These are phyloP conservation scores for Hirtodrosophila duncani DNA, from an alignment of 2,888 invertebrate species.

Conservation along the genomic window DNA sequence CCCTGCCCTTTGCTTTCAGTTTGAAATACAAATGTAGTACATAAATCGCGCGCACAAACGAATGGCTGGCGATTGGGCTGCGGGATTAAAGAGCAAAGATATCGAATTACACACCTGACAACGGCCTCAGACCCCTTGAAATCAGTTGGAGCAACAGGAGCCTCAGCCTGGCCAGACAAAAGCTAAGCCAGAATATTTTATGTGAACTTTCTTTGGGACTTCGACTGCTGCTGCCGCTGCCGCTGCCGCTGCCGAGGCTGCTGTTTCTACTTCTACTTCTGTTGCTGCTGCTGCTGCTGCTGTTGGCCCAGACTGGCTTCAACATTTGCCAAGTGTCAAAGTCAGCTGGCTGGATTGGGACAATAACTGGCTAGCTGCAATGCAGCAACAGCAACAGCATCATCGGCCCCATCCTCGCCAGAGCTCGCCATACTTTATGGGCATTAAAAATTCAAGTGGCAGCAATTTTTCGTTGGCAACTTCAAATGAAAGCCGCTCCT, in stretches of 20 bases:
- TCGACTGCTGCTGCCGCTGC: constrained; percentile 13
- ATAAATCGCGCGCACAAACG: constrained; percentile 72
- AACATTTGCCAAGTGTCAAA: constrained; percentile 61
- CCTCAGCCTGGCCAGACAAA: constrained; percentile 44
- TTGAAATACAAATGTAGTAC: constrained; percentile 64
- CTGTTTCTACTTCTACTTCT: no score
- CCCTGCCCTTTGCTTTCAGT: constrained; percentile 6
- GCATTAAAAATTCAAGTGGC: constrained; percentile 77
- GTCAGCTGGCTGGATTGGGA: no score
- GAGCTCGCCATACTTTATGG: constrained; percentile 71
- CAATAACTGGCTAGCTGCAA: constrained; percentile 37
- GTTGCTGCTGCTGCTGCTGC: constrained; percentile 4
- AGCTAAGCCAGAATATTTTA: constrained; percentile 70
- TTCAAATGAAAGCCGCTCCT: constrained; percentile 74
- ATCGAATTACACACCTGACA: constrained; percentile 77
- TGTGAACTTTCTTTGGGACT: constrained; percentile 64
- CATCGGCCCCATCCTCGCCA: constrained; percentile 11
- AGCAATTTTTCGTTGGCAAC: constrained; percentile 76
- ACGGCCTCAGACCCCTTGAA: constrained; percentile 30
- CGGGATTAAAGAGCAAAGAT: constrained; percentile 75
- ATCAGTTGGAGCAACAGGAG: background rate
- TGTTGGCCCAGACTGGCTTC: constrained; percentile 8
- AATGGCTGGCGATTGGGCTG: constrained; percentile 64
- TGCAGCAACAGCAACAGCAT: constrained; percentile 8
- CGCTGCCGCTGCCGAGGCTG: background rate